Evolutionary conservation across 2,113 vertebrate genomes (phyloP).

Genomic region (Cercocebus atys): DNA sequence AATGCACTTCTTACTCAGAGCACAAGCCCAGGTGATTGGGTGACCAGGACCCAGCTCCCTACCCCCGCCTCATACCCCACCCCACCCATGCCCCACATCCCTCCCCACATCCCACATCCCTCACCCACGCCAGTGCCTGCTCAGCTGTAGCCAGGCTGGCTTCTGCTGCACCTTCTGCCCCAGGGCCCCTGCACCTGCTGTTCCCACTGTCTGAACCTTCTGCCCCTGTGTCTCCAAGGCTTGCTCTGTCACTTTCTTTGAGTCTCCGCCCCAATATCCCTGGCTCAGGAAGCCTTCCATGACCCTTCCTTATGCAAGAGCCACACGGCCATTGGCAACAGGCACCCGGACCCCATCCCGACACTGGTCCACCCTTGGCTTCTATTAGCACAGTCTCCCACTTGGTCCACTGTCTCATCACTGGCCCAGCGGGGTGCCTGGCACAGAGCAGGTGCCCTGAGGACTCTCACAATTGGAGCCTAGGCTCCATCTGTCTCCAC

Average conservation of each 20-base stretch:
- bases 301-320: background rate
- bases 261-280: background rate
- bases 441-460: background rate
- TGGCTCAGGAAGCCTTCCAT: background rate
- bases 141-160: no score
- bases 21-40: background rate
- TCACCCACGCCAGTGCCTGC: no score
- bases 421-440: rapidly evolving
- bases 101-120: no score
- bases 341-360: background rate
- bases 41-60: background rate
- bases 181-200: background rate
- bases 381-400: background rate
- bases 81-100: rapidly evolving
- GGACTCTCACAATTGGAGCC: background rate
- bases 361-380: no score
- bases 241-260: background rate
- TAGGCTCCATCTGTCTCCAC: background rate
- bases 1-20: background rate
- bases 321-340: background rate
- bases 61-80: no score
- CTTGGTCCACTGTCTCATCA: background rate
- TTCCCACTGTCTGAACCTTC: background rate
- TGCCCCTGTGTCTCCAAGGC: background rate
- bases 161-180: background rate